Evolutionary conservation across 2,797 vertebrate species (phyloP), one percentile per base, ranked within the genome.

Genomic region (Carcharodon carcharias): DNA sequence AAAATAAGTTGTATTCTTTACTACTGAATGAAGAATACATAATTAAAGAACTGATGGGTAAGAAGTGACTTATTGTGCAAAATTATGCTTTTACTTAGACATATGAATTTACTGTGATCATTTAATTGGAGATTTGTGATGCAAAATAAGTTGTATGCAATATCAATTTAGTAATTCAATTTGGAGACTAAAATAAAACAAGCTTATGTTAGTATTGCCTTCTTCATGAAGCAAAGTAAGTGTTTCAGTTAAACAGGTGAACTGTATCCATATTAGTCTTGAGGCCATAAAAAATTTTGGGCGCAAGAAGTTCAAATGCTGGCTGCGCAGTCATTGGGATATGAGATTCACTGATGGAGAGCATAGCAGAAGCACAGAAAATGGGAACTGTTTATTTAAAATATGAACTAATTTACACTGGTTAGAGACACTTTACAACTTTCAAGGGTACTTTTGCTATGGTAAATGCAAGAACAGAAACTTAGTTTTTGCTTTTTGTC

Each of bases 361-460:
- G 35, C 73, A 14, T 14, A 14, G 35, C 11, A 77, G 35, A 77
- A 77, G 9, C 35, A n/a, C 73, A 77, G 71, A 73, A 77, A n/a
- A 77, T n/a, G 35, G 14, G 71, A 77, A 77, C 31, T n/a, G 73
- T 35, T 77, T 9, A 14, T 16, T 12, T n/a, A 26, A 69, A 26
- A 18, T 69, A 69, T 26, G 21, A 23, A 26, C 67, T 26, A 6
- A 96, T 96, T 96, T 12, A 97, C 77, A 89, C 96, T 85, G 56
- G 96, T 67, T 96, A 96, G 71, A 95, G 96, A 87, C 97, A 67
- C 77, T 96, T 97, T 96, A 96, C 94, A 97, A 97, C 97, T 88
- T 61, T 96, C 94, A 54, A 26, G 58, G 2, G 88, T 23, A 54
- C 35, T 54, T 92, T 28, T 92, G 9, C 0, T 21, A 54, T 92